Evolutionary conservation across 2,888 invertebrate species (phyloP), one percentile per base, ranked within the genome.

Genomic region (Crioceris asparagi): DNA sequence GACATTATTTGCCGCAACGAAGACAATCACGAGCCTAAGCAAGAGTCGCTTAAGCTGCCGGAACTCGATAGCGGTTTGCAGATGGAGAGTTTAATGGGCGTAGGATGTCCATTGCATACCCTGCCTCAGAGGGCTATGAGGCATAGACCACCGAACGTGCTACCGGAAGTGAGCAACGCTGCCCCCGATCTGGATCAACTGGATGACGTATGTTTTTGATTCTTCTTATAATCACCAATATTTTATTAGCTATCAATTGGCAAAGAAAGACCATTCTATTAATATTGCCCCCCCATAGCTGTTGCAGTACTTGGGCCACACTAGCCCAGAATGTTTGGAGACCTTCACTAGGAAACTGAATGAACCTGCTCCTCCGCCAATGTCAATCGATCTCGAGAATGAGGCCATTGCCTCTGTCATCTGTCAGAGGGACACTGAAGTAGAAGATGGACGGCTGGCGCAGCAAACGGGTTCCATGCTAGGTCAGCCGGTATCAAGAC

Each of bases 101-200:
- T 49, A 18, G 40, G 43, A 12, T 14, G 6, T 12, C 37, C 45
- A 19, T 36, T 47, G 16, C 48, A 49, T 33, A 53, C 60, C 44
- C 49, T 64, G 32, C 83, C 85, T 1, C 71, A 79, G 34, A 73
- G 79, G 45, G 80, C 80, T 0, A 66, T 83, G 57, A 64, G 83
- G 17, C 80, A 80, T 60, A 70, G 83, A 2, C 80, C 82, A 2
- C 77, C 83, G 0, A 77, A 82, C 43, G 68, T 85, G 40, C 66
- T 93, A 41, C 93, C 93, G 0, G 77, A 83, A 42, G 78, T 79
- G 46, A 79, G 80, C 43, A 85, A 86, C 56, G 77, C 83, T 23
- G 84, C 86, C 1, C 81, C 85, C 0, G 87, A 88, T 60, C 75
- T 88, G 65, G 93, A 94, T 66, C 93, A 92, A 62, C 65, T 94